These are phyloP conservation scores for Craterocephalus amniculus DNA, from an alignment of 2,797 vertebrate genomes.

Conservation along the genomic window DNA sequence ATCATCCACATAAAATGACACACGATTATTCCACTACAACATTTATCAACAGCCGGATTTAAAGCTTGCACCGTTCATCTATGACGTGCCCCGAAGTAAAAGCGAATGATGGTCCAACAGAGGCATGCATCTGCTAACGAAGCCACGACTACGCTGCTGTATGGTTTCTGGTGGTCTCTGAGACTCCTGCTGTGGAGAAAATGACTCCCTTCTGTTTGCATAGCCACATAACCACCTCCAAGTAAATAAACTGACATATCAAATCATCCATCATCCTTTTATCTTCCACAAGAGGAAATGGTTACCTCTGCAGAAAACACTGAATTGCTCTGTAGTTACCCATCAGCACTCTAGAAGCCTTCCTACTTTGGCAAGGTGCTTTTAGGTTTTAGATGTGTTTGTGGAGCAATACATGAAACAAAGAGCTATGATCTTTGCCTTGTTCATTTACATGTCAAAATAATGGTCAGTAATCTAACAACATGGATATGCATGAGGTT, in stretches of 20 bases:
- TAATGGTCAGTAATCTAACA: neutral
- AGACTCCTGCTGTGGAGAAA: slow-evolving; percentile 50
- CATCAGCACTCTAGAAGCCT: slow-evolving; percentile 19
- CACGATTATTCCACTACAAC: slow-evolving; percentile 27
- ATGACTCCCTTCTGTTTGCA: slow-evolving; percentile 57
- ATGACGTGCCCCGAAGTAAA: slow-evolving; percentile 20
- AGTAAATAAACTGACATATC: slow-evolving; percentile 46
- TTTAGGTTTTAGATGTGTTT: slow-evolving; percentile 27
- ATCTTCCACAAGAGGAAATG: slow-evolving; percentile 55
- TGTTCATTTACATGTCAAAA: slow-evolving; percentile 12
- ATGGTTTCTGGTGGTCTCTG: slow-evolving; percentile 41
- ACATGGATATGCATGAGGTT: no score
- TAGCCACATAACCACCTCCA: slow-evolving; percentile 47
- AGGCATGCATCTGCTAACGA: slow-evolving; percentile 48
- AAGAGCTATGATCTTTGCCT: slow-evolving; percentile 14
- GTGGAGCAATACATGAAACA: slow-evolving; percentile 5
- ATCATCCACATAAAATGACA: slow-evolving; percentile 47
- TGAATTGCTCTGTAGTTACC: slow-evolving; percentile 32
- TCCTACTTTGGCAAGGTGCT: neutral
- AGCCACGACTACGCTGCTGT: slow-evolving; percentile 23
- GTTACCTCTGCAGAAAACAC: slow-evolving; percentile 38
- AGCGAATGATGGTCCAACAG: slow-evolving; percentile 8
- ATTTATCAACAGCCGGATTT: slow-evolving; percentile 48
- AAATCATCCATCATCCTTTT: slow-evolving; percentile 57
- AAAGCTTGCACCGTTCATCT: slow-evolving; percentile 22